Conservation (phyloP, 2,888 invertebrate species). For the Apamea crenata region DNA sequence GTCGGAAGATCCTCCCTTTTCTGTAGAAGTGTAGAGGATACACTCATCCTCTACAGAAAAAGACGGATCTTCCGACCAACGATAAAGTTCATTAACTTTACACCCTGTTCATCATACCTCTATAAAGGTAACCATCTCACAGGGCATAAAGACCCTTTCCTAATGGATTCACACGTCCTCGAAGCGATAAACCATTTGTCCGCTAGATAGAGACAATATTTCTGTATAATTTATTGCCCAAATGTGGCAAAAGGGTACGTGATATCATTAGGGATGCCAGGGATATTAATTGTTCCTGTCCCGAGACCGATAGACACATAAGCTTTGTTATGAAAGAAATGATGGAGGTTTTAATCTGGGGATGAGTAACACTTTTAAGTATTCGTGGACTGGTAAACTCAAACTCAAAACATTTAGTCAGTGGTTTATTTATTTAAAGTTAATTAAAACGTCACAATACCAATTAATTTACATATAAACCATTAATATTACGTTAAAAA, state of each 20-base stretch:
- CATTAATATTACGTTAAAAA: no score
- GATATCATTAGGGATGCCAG: conserved; percentile 26
- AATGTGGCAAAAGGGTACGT: conserved; percentile 28
- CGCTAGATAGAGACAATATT: conserved; percentile 24
- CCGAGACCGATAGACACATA: neutral
- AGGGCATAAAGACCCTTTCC: neutral
- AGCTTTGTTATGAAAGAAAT: neutral
- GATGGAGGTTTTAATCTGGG: neutral
- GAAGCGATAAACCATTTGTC: conserved; percentile 24
- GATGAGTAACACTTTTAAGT: neutral
- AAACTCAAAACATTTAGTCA: neutral
- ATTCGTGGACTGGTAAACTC: neutral
- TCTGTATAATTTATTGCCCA: conserved; percentile 40
- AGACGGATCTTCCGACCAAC: no score
- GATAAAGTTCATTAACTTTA: neutral
- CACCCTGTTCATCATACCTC: neutral
- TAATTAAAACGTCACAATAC: no score
- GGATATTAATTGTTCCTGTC: conserved; percentile 31
- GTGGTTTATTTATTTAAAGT: no score
- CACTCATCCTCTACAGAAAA: no score
- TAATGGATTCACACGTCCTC: conserved; percentile 21
- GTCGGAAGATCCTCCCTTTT: no score
- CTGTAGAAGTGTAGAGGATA: no score
- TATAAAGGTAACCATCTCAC: neutral
- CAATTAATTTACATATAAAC: no score